Conservation (phyloP, 2,888 invertebrate species). For the Cyaniris semiargus region DNA sequence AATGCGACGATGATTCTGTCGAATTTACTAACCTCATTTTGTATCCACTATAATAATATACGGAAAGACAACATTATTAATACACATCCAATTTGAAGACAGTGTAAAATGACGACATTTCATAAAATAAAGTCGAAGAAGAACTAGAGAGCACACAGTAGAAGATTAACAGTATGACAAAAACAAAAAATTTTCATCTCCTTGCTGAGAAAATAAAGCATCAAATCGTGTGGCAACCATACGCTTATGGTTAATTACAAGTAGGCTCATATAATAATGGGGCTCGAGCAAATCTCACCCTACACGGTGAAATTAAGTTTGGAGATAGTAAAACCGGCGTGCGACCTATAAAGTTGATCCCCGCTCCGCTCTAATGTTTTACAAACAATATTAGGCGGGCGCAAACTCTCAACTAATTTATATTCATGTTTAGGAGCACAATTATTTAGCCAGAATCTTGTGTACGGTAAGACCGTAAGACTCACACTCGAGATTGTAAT, state of each 20-base stretch:
- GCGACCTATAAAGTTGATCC: slow-evolving; percentile 39
- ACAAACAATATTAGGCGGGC: slow-evolving; percentile 40
- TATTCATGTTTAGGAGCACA: slow-evolving; percentile 24
- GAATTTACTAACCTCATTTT: slow-evolving; percentile 28
- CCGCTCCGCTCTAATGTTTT: slow-evolving; percentile 36
- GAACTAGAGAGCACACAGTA: neutral
- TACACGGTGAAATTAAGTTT: slow-evolving; percentile 37
- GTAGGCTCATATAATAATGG: neutral
- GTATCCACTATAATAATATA: slow-evolving; percentile 31
- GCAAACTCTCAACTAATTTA: slow-evolving; percentile 35
- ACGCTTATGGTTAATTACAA: neutral
- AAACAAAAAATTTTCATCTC: neutral
- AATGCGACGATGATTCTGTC: slow-evolving; percentile 18
- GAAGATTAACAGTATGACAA: neutral
- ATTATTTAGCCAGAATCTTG: slow-evolving; percentile 30
- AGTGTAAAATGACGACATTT: slow-evolving; percentile 9
- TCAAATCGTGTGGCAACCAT: neutral
- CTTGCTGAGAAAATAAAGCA: neutral
- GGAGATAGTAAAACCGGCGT: slow-evolving; percentile 38
- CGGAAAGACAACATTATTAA: slow-evolving; percentile 20
- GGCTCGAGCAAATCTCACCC: slow-evolving; percentile 3
- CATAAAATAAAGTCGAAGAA: neutral
- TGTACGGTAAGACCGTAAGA: neutral
- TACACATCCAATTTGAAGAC: neutral
- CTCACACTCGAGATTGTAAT: neutral